Base-by-base conservation (phyloP, 2,113 vertebrate species). In the Corythaixoides concolor region DNA sequence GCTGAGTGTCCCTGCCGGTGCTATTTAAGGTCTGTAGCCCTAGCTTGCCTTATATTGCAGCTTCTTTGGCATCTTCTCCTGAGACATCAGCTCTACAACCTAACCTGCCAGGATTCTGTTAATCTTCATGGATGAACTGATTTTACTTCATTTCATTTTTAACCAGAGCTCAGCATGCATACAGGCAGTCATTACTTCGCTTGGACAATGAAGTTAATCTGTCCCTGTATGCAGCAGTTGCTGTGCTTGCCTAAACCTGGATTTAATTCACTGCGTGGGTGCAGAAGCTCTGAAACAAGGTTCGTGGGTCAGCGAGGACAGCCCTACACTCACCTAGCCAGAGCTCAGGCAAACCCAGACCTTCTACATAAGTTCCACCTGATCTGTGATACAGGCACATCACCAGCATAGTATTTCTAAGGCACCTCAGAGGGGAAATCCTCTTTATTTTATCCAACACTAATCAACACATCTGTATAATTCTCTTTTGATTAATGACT, bases 101-200 rank as follows among this genome's bases (percentile, higher is more conserved):
- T 15, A 26, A 17, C 21, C 45, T 58, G 39, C 2, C 30, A 53
- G 37, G 16, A 37, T 3, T 55, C 88, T 75, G n/a, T 2, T n/a
- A 24, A 28, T 93, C 69, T 81, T 59, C 49, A 17, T 4, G 11
- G 18, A 8, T 52, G 26, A 75, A 8, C 47, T 58, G 13, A 7
- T 11, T 59, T 20, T 33, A 6, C 26, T 32, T 12, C 6, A 18
- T 9, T 21, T 39, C 3, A 2, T 50, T 35, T 81, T 41, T 50
- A 37, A 18, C 15, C 3, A 8, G 15, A 72, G 52, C 15, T 60
- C 30, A 30, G 2, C 0, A 1, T 4, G 15, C 1, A 2, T 7
- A 35, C 11, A 8, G 8, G 15, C 8, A 7, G 30, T 17, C 58
- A 11, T 45, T 7, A 6, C 41, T n/a, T 32, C 59, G 4, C n/a